Base-by-base conservation (phyloP, 2,113 vertebrate species). In the Tinamus guttatus region DNA sequence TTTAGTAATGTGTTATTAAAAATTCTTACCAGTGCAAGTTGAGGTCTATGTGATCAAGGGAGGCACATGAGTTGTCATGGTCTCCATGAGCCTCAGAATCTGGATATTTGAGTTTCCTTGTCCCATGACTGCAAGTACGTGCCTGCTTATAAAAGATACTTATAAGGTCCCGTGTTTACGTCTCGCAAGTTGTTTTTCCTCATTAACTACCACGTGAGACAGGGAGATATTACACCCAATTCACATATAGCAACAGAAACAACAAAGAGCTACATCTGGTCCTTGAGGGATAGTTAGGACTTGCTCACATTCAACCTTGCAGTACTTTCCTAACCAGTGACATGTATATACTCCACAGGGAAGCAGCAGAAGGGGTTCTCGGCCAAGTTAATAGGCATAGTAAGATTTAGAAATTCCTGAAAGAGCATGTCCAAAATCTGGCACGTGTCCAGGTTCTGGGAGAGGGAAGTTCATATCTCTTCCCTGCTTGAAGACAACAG, bases 191-290 rank as follows among this genome's bases (percentile, higher is more conserved):
- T 63, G 30, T 77, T 93, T 34, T 59, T 63, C 24, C 21, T 81
- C 45, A 19, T 70, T 68, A 85, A 68, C 28, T 83, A 34, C 5
- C 19, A 51, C 19, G 24, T 64, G 40, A 80, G 89, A 80, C 20
- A 69, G 20, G 40, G 21, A 52, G 1, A 0, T 69, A 30, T 69
- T 65, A 5, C n/a, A 70, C 13, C 3, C 0, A 0, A 58, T 92
- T 92, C 52, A 68, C 24, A 81, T 47, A 51, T 0, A 18, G 54
- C 54, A 58, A 58, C 30, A 5, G 3, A 89, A 41, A 22, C 49
- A 90, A 75, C 20, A 63, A 69, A 52, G 8, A 22, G 8, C 52
- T 56, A 7, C 38, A 36, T 6, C 19, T 81, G 74, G 13, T 27
- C 28, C 38, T 22, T 30, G 75, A 80, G 28, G 19, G 30, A 13